Percentiles rank a stretch among this genome's conserved stretches.
Conservation (phyloP, 1,140 invertebrate species). For the Linepithema humile region DNA sequence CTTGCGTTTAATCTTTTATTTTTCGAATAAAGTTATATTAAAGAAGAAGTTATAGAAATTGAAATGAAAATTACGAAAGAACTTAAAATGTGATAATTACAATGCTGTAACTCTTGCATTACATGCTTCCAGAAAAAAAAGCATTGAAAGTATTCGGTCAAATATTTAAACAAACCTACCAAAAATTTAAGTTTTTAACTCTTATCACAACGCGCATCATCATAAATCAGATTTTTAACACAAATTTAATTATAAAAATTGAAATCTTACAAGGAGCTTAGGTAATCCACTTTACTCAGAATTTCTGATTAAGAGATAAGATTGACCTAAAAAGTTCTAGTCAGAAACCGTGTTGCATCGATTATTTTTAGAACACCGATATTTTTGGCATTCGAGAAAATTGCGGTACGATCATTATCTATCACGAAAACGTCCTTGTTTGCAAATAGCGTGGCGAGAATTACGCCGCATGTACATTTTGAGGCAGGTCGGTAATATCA, state of each 20-base stretch:
- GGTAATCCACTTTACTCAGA: not conserved
- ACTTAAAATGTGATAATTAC: not conserved
- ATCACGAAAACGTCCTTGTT: constrained; percentile 51
- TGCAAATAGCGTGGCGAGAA: constrained; percentile 18
- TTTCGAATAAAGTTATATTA: not conserved
- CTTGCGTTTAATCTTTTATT: constrained; percentile 39
- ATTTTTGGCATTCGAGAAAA: not conserved
- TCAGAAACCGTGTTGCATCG: not conserved
- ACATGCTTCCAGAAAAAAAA: not conserved
- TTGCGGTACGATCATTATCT: constrained; percentile 33
- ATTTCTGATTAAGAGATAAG: not conserved
- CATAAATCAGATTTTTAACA: too few relatives aligned
- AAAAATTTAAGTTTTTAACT: too few relatives aligned
- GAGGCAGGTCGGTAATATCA: constrained; percentile 78
- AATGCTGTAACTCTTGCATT: not conserved
- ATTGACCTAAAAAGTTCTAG: not conserved
- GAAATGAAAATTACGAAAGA: not conserved
- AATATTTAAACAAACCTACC: too few relatives aligned
- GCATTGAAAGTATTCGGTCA: not conserved
- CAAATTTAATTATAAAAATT: not conserved
- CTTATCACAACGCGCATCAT: too few relatives aligned
- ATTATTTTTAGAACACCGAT: not conserved
- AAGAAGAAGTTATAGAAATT: not conserved
- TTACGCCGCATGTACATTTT: constrained; percentile 59
- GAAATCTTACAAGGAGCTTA: not conserved